These are phyloP conservation scores for Lathronympha strigana DNA, from an alignment of 2,888 invertebrate species.

Conservation along the genomic window DNA sequence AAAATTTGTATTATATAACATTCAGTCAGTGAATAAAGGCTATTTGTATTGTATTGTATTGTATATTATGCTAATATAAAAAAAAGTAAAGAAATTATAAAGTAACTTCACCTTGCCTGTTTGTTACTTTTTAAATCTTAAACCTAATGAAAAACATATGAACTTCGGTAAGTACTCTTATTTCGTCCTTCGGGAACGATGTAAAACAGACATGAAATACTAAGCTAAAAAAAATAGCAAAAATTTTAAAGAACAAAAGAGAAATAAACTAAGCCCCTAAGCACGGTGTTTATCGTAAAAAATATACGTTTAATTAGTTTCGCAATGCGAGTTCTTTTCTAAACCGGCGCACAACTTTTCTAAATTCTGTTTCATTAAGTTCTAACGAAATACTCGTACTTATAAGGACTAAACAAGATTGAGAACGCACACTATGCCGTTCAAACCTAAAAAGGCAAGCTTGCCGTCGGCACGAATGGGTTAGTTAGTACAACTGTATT, in stretches of 20 bases:
- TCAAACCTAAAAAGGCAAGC: conserved; percentile 42
- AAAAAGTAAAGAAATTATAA: too few relatives aligned
- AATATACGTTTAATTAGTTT: background rate
- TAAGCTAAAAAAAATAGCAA: too few relatives aligned
- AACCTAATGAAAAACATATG: background rate
- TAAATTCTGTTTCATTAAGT: conserved; percentile 27
- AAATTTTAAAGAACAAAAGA: too few relatives aligned
- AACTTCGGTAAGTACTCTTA: background rate
- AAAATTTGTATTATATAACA: too few relatives aligned
- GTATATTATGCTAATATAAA: too few relatives aligned
- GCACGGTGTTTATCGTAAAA: background rate
- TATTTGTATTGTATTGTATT: too few relatives aligned
- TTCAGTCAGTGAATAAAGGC: too few relatives aligned
- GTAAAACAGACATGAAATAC: too few relatives aligned
- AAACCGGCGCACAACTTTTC: conserved; percentile 8
- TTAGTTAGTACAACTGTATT: too few relatives aligned
- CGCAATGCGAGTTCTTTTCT: conserved; percentile 6
- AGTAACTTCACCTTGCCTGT: background rate
- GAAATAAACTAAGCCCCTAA: too few relatives aligned
- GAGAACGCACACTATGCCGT: conserved; percentile 18
- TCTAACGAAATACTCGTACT: conserved; percentile 22
- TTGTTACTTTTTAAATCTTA: background rate
- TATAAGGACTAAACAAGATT: conserved; percentile 25
- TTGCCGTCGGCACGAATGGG: conserved; percentile 46
- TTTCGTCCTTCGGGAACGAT: background rate